Evolutionary conservation across 2,888 invertebrate species (phyloP).

Genomic region (Cabera pusaria): DNA sequence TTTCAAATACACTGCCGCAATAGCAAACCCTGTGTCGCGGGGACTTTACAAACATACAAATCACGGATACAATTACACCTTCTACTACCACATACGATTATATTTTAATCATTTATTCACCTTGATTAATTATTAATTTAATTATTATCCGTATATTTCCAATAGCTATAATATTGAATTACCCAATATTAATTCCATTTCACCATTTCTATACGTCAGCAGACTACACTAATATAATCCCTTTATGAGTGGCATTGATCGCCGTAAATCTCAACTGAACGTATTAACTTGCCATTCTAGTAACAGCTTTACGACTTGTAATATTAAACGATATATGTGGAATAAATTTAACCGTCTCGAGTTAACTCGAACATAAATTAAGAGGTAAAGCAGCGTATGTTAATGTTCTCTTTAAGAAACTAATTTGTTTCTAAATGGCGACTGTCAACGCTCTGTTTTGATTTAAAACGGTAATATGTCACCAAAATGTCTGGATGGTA

Average conservation of each 20-base stretch:
- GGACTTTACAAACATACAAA: no score
- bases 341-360: slow-evolving; percentile 25
- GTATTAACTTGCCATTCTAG: slow-evolving; percentile 21
- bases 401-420: slow-evolving; percentile 45
- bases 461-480: slow-evolving; percentile 30
- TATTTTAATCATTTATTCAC: no score
- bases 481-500: slow-evolving; percentile 10
- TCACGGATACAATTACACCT: no score
- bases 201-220: no score
- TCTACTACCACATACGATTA: no score
- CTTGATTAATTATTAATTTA: no score
- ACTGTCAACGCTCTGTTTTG: slow-evolving; percentile 38
- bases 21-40: no score
- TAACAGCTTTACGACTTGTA: slow-evolving; percentile 47
- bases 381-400: slow-evolving; percentile 51
- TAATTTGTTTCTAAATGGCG: slow-evolving; percentile 41
- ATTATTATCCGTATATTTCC: no score
- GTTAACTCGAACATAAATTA: slow-evolving; percentile 43
- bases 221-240: no score
- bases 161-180: no score
- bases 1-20: no score
- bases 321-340: slow-evolving; percentile 48
- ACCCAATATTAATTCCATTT: no score
- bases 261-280: slow-evolving; percentile 6
- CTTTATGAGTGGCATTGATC: slow-evolving; percentile 4